Evolutionary conservation across 2,888 invertebrate genomes (phyloP), one percentile per base, ranked within the genome.

Genomic region (Lepetodrilus schrolli): DNA sequence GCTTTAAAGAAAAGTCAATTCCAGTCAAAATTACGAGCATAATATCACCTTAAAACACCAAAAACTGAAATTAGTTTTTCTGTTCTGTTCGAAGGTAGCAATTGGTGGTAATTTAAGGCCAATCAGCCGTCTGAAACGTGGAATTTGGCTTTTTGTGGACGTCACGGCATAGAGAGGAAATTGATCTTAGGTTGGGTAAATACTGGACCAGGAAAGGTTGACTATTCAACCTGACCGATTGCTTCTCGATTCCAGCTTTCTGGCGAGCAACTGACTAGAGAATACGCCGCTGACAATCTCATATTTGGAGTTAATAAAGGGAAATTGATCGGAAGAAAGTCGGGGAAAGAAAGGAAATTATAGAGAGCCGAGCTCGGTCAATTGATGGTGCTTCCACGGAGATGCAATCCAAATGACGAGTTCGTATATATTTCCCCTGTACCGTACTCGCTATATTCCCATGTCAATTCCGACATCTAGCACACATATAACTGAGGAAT

Each of bases 281-380:
- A 43, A 43, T 17, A 17, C 43, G 17, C 17, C 17, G 58, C 26
- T 58, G 58, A 58, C 58, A 58, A 30, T 30, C 58, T 30, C 58
- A 58, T 58, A 58, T 10, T 30, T 30, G 26, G 26, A 58, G 13
- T 26, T 58, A 58, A 58, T 58, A 58, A 58, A 58, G 58, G 26
- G 26, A 43, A 58, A 58, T 58, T 58, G 58, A 58, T 58, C 58
- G 13, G 26, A 23, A 58, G 30, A 58, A 23, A 58, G 58, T 30
- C 58, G 30, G 17, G 13, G 34, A 58, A 30, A 58, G 58, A 58
- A 58, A 30, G 13, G 58, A 34, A 58, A 58, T 58, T 58, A 51
- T 30, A 30, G 26, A 58, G 26, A 10, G 3, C 58, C 23, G 13
- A 58, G n/a, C 30, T 17, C 17, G 5, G 17, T 58, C 58, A 58